Conservation (phyloP, 64 coral and sea anemone species). For the Dendrophyllia cribrosa region DNA sequence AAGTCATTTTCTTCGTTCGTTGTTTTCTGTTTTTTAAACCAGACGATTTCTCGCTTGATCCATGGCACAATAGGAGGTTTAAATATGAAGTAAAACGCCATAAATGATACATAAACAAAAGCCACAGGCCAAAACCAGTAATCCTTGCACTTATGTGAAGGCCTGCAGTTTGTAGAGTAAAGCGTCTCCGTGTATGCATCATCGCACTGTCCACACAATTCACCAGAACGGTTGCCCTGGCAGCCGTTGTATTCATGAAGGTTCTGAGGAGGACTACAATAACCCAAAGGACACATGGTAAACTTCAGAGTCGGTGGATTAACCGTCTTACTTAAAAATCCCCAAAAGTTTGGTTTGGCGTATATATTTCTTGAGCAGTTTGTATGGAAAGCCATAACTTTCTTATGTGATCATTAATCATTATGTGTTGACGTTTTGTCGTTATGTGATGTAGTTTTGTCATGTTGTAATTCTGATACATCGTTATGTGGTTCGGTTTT, state of each 20-base stretch:
- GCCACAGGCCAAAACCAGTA: conserved; percentile 68
- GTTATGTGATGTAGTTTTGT: no score
- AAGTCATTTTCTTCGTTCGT: background rate
- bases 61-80: conserved; percentile 54
- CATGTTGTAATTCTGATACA: no score
- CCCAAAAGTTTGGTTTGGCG: conserved; percentile 70
- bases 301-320: conserved; percentile 46
- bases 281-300: conserved; percentile 73
- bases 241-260: conserved; percentile 54
- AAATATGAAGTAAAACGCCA: conserved; percentile 40
- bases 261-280: conserved; percentile 50
- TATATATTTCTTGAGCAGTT: conserved; percentile 34
- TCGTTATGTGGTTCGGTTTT: no score
- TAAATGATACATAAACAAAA: conserved; percentile 9
- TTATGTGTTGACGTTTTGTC: no score
- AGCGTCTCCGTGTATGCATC: conserved; percentile 19
- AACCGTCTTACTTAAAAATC: conserved; percentile 17
- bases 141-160: conserved; percentile 26
- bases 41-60: conserved; percentile 34
- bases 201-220: conserved; percentile 52
- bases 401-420: no score
- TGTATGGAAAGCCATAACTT: no score
- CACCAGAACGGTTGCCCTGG: conserved; percentile 60
- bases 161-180: conserved; percentile 61
- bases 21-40: background rate